Evolutionary conservation across 1,140 invertebrate genomes (phyloP).

Genomic region (Plectrocnemia conspersa): DNA sequence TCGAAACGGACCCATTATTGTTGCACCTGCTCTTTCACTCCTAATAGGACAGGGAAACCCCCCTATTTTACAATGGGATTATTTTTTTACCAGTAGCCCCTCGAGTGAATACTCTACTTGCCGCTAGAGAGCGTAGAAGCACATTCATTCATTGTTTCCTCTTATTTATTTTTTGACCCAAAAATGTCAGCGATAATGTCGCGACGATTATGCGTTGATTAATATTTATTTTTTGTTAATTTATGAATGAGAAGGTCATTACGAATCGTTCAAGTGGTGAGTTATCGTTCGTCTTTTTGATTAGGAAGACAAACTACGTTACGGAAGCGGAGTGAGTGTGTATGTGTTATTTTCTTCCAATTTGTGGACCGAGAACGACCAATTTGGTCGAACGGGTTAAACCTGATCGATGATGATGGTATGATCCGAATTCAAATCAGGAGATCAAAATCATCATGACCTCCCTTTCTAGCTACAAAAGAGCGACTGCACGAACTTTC

Average conservation of each 20-base stretch:
- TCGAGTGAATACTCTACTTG: constrained; percentile 26
- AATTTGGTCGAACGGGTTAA: constrained; percentile 12
- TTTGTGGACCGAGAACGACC: too few species aligned
- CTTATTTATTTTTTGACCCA: background rate
- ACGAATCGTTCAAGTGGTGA: too few species aligned
- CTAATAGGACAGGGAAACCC: constrained; percentile 15
- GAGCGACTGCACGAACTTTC: too few species aligned
- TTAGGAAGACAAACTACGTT: too few species aligned
- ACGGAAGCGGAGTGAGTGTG: constrained; percentile 1
- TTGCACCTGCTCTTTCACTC: constrained; percentile 15
- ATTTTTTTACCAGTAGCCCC: constrained; percentile 18
- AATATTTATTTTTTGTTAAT: too few species aligned
- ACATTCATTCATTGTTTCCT: background rate
- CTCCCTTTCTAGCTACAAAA: constrained; percentile 11
- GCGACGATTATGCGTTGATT: too few species aligned
- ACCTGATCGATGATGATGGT: constrained; percentile 10
- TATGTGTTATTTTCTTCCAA: too few species aligned
- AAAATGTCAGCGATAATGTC: background rate
- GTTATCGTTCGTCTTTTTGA: too few species aligned
- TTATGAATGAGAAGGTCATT: too few species aligned
- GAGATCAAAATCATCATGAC: constrained; percentile 5
- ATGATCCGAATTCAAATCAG: too few species aligned
- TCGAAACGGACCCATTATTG: constrained; percentile 19
- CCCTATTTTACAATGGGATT: background rate
- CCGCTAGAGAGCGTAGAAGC: constrained; percentile 20